Percentiles rank a stretch among this genome's conserved stretches.
Conservation (phyloP, 2,113 vertebrate species). For the Podilymbus podiceps region DNA sequence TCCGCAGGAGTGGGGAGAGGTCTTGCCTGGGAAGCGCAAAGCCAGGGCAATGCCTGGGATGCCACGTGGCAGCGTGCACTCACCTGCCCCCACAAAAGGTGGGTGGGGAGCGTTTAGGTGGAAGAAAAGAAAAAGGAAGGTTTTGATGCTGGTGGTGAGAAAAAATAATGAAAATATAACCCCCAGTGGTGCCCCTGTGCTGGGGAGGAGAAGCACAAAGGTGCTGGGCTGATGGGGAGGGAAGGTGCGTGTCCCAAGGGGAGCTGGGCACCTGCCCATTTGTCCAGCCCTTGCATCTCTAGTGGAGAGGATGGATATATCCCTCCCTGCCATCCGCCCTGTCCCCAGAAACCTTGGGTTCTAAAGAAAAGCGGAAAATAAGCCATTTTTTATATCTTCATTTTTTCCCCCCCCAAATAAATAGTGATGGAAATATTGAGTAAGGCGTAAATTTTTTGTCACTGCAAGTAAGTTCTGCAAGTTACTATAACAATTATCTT, state of each 20-base stretch:
- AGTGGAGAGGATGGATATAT: not conserved
- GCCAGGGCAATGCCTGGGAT: not conserved
- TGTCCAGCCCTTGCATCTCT: not conserved
- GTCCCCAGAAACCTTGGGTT: not conserved
- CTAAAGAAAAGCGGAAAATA: not conserved
- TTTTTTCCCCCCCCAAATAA: not conserved
- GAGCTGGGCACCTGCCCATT: not conserved
- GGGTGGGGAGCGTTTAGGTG: not conserved
- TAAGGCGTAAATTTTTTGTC: not conserved
- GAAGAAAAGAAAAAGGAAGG: not conserved
- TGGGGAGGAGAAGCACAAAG: not conserved
- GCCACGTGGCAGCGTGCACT: accelerated
- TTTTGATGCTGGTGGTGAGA: not conserved
- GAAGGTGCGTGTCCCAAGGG: accelerated
- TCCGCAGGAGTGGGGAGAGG: not conserved
- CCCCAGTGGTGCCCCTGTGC: not conserved
- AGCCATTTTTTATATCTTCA: not conserved
- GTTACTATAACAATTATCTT: not conserved
- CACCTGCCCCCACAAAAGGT: not conserved
- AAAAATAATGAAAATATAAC: not conserved
- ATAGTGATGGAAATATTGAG: not conserved
- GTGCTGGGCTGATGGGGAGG: not conserved
- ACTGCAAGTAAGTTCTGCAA: not conserved
- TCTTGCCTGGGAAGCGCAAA: not conserved
- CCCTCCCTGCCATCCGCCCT: accelerated